phyloP scores from a whole-genome alignment of 2,888 invertebrate species.

The Pristionchus entomophagus region DNA sequence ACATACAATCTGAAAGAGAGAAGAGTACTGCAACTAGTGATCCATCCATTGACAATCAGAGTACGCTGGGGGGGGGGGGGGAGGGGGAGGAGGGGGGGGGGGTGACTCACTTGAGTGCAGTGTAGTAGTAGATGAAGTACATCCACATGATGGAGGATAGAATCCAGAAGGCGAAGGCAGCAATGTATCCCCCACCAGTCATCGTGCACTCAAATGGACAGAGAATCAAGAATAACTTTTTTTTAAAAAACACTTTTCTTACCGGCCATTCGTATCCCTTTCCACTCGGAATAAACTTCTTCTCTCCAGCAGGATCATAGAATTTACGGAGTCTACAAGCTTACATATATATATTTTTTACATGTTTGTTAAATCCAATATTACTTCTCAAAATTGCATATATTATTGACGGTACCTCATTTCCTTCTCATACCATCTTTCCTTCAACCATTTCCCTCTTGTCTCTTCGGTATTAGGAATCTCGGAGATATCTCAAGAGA shows the following conservation, averaged over 20 bases:
- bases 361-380: neutral
- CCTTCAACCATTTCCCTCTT: slow-evolving; percentile 66
- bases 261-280: slow-evolving; percentile 46
- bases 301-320: slow-evolving; percentile 15
- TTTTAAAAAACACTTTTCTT: neutral
- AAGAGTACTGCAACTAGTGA: no score
- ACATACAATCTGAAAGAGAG: slow-evolving; percentile 60
- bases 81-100: no score
- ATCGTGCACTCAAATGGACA: slow-evolving; percentile 13
- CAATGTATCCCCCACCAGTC: slow-evolving; percentile 52
- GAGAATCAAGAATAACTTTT: neutral
- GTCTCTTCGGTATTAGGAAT: slow-evolving; percentile 49
- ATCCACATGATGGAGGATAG: slow-evolving; percentile 54
- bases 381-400: neutral
- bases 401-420: slow-evolving; percentile 53
- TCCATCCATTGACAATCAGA: no score
- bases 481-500: slow-evolving; percentile 35
- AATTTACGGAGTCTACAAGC: slow-evolving; percentile 29
- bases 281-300: slow-evolving; percentile 42
- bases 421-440: slow-evolving; percentile 75
- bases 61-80: no score
- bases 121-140: slow-evolving; percentile 34
- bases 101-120: slow-evolving; percentile 14
- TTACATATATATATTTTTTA: neutral
- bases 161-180: slow-evolving; percentile 58